Base-by-base conservation (phyloP, 1,140 invertebrate genomes). In the Papilio helenus region DNA sequence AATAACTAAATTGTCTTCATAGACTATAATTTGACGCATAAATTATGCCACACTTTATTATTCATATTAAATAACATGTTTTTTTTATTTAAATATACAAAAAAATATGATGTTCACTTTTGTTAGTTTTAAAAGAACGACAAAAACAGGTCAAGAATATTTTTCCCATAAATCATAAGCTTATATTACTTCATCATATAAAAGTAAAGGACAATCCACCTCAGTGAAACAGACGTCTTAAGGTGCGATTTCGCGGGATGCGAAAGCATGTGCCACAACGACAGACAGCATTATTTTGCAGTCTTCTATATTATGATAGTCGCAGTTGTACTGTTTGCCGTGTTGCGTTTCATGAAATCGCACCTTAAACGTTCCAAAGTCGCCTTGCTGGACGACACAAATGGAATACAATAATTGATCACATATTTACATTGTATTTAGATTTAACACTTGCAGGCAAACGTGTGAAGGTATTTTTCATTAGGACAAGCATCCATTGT, bases 361-460 rank as follows among this genome's bases (percentile, higher is more conserved):
- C 44, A 46, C 44, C 44, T 46, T 46, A 46, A 46, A 46, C 1
- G 12, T 10, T 46, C 12, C 44, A 46, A 34, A 34, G 51, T 26
- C 58, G 55, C 34, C 34, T 65, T 10, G 26, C 10, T 26, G 23
- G 44, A n/a, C 44, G 49, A 61, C 51, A 77, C 76, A 65, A 77
- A 77, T 77, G 55, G 76, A 77, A 77, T 77, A 65, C 51, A 77
- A 77, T 42, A 76, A 76, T 76, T 76, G 73, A 34, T 51, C 49
- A 76, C 46, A 76, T 68, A 68, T 76, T 76, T 76, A 76, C 73
- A 76, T 76, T 76, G 73, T 76, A 76, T 76, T 76, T 76, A 76
- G 73, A 76, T 76, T 76, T 76, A 55, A 49, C 73, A 58, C 49
- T 2, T 58, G 14, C 61, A 68, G 61, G 61, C 26, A 68, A 68